Evolutionary conservation across 2,113 vertebrate species (phyloP), one percentile per base, ranked within the genome.

Genomic region (Hypocryptadius cinnamomeus): DNA sequence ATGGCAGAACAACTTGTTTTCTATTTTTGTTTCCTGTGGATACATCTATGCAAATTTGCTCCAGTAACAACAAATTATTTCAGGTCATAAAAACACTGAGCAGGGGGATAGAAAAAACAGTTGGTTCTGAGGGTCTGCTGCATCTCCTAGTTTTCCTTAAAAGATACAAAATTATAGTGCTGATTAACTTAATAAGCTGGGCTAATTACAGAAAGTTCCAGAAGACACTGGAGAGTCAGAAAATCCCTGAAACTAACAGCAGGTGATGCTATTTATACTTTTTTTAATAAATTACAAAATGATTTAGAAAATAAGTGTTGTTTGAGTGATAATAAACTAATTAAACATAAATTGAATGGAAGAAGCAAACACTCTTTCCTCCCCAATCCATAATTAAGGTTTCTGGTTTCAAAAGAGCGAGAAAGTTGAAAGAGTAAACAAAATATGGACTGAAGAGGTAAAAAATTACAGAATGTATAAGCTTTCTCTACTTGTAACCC

Each of bases 251-350:
- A 95, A 40, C 35, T 80, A 88, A 80, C 64, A 92, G 79, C 74
- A 90, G 76, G 44, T 80, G 72, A 85, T 95, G 79, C 59, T 88
- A 47, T 95, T 91, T 73, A 70, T 94, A 72, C 9, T 85, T 89
- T 78, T 87, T 40, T 18, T 21, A 22, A 31, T n/a, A 65, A 79
- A 82, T 79, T 79, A 33, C 18, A 39, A 48, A 79, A 21, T 4
- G 0, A 35, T 85, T 76, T 45, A 45, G 37, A 89, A 92, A 50
- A 31, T 51, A 87, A 87, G 4, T 11, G 7, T 8, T 2, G 9
- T 15, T 87, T 69, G 42, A 54, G 14, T 37, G n/a, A 61, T 35
- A 73, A 65, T 42, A 85, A 83, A 3, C 27, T 70, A 33, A 54
- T 89, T 82, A 79, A 77, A 69, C 12, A 21, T 10, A 69, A 64